Base-by-base conservation (phyloP, 2,888 invertebrate genomes). In the Ametastegia equiseti region DNA sequence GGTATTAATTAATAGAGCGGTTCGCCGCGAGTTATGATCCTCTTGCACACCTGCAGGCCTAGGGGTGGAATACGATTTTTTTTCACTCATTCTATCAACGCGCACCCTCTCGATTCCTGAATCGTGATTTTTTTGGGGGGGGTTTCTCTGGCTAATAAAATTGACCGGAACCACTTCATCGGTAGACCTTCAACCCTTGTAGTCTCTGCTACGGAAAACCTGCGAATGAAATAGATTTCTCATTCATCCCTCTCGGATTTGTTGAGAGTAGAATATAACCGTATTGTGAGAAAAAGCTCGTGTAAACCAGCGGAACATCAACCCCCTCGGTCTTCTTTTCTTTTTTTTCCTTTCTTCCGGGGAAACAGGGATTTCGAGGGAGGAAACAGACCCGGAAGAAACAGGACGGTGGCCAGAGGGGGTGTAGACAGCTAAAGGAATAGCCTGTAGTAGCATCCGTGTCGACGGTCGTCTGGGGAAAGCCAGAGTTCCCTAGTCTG, bases 381-480 rank as follows among this genome's bases (percentile, higher is more conserved):
- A 80, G 73, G 2, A 75, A 65, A 47, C 23, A 67, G 75, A 47
- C 27, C n/a, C n/a, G n/a, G 19, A 67, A 47, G 71, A 71, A 47
- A 71, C n/a, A 65, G 78, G 60, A 30, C 63, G 77, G 36, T 83
- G 57, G 84, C 81, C 81, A n/a, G n/a, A n/a, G 81, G 80, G 83
- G 84, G 84, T 86, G 75, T 54, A 50, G 75, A 75, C 75, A 54
- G 54, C 75, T 75, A 54, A 54, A 75, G 54, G 50, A 45, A 75
- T 75, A 36, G 54, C 50, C 75, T n/a, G 54, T 33, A 36, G 54
- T 54, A 75, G 36, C 5, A 30, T 30, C 45, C 86, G 86, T 88
- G 86, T 88, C 86, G 84, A 84, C 84, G 82, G 84, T 86, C 83
- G 84, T 75, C 82, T 83, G 84, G 65, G 36, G 88, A 9, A 42